Conservation (phyloP, 1,140 invertebrate species). For the Dinoponera quadriceps region DNA sequence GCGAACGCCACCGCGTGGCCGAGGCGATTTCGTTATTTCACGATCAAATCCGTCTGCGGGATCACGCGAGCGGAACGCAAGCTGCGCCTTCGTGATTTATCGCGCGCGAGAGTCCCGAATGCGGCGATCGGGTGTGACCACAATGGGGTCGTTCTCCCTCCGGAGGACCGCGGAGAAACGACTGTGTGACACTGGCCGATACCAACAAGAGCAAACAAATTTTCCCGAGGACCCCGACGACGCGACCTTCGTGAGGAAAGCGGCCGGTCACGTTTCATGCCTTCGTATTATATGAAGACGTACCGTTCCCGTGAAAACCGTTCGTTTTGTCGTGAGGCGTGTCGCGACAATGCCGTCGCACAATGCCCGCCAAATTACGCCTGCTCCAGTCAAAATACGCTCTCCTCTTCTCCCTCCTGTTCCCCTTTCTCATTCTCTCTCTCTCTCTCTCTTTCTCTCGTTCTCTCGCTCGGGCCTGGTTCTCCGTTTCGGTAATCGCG, state of each 20-base stretch:
- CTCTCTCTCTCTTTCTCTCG: not conserved
- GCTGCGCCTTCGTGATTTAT: conserved; percentile 40
- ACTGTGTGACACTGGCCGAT: conserved; percentile 57
- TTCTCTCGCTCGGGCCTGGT: conserved; percentile 53
- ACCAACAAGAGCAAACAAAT: conserved; percentile 79
- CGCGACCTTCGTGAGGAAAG: conserved; percentile 11
- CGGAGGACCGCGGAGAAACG: conserved; percentile 18
- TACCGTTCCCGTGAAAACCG: conserved; percentile 41
- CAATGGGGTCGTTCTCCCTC: conserved; percentile 41
- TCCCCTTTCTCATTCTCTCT: conserved; percentile 25
- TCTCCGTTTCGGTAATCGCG: conserved; percentile 64
- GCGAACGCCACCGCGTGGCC: too few relatives aligned
- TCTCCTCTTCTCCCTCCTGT: conserved; percentile 6
- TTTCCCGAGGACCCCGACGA: conserved; percentile 35
- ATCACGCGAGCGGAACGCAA: not conserved
- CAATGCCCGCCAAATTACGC: conserved; percentile 83
- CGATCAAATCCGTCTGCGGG: not conserved
- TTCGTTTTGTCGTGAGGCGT: conserved; percentile 65
- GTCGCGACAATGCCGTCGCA: conserved; percentile 75
- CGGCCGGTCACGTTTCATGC: conserved; percentile 24
- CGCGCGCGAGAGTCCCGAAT: conserved; percentile 33
- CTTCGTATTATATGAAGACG: conserved; percentile 46
- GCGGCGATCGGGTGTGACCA: conserved; percentile 35
- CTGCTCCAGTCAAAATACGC: conserved; percentile 83
- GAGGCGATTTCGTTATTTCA: too few relatives aligned